Conservation (phyloP, 2,888 invertebrate species). For the Endomychus coccineus region DNA sequence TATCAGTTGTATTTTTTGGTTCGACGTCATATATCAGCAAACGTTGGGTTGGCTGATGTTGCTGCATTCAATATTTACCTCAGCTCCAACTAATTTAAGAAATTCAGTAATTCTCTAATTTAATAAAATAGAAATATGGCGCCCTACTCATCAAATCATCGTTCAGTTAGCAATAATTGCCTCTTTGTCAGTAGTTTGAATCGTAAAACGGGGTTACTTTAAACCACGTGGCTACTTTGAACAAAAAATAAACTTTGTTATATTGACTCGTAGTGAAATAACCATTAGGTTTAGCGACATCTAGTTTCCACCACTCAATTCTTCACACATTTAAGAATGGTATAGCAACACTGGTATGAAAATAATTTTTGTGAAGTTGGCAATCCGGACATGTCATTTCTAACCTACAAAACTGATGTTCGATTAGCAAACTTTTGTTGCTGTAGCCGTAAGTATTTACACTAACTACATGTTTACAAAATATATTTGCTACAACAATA, state of each 20-base stretch:
- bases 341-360: constrained; percentile 7
- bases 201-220: too few species aligned
- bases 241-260: constrained; percentile 10
- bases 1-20: too few species aligned
- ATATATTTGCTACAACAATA: constrained; percentile 10
- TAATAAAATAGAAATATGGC: too few species aligned
- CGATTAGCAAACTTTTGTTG: constrained; percentile 10
- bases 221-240: constrained; percentile 11
- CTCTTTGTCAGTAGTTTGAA: too few species aligned
- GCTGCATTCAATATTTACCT: too few species aligned
- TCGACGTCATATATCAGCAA: too few species aligned
- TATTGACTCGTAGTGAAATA: constrained; percentile 6
- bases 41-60: too few species aligned
- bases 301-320: constrained; percentile 6
- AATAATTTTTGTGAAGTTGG: constrained; percentile 5
- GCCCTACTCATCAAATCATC: too few species aligned
- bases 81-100: too few species aligned
- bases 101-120: too few species aligned
- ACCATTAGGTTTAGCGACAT: too few species aligned
- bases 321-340: constrained; percentile 12
- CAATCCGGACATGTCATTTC: constrained; percentile 8
- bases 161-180: too few species aligned
- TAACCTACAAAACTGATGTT: constrained; percentile 9
- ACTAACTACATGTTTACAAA: constrained; percentile 8
- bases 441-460: constrained; percentile 9